A percentile compares a stretch with the other conserved stretches of the same genome.
phyloP scores from a whole-genome alignment of 2,113 vertebrate genomes.

The Campylorhamphus procurvoides region DNA sequence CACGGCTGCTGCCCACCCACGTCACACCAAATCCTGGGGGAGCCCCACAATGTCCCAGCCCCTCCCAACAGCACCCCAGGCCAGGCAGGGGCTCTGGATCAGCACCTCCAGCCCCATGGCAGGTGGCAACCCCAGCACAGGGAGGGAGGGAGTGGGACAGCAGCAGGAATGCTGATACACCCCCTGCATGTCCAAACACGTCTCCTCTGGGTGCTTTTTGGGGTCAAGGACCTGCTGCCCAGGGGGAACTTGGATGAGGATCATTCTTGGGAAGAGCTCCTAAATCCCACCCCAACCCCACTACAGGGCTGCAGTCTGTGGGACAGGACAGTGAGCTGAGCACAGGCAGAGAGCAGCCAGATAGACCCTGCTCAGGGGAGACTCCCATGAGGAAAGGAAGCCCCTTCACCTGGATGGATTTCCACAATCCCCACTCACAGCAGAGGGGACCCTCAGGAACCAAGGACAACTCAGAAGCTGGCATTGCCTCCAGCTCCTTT shows the following conservation, averaged over 20 bases:
- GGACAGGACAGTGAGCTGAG: not conserved
- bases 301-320: rapidly evolving
- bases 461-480: not conserved
- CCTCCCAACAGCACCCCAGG: not conserved
- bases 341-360: not conserved
- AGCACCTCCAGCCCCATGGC: not conserved
- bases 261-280: not conserved
- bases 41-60: not conserved
- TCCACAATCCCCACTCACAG: not conserved
- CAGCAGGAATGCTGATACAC: not conserved
- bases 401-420: not conserved
- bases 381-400: not conserved
- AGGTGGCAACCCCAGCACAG: rapidly evolving
- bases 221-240: not conserved
- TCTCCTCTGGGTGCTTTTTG: not conserved
- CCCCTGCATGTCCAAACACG: not conserved
- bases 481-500: not conserved
- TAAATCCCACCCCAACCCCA: not conserved
- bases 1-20: not conserved
- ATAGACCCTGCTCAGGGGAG: not conserved
- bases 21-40: rapidly evolving
- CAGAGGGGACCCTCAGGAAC: rapidly evolving
- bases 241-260: not conserved
- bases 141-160: not conserved
- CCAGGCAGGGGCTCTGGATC: rapidly evolving